These are phyloP conservation scores for Crotalus horridus DNA, from an alignment of 2,113 vertebrate species.

Conservation along the genomic window DNA sequence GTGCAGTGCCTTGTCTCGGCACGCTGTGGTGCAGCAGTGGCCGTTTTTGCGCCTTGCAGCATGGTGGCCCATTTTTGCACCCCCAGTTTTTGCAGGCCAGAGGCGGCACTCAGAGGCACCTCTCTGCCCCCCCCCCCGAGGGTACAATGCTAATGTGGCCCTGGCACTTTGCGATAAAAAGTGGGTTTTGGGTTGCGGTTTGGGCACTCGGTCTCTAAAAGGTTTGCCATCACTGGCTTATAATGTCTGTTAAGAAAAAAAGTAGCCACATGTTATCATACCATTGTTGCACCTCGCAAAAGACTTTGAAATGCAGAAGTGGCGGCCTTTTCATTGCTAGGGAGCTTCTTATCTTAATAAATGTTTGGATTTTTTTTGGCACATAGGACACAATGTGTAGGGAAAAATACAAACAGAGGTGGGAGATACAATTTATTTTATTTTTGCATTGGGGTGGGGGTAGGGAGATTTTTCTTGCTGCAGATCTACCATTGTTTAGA, in stretches of 20 bases:
- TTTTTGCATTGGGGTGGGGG: neutral
- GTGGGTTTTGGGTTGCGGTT: too few species aligned
- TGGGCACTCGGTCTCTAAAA: too few species aligned
- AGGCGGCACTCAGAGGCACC: too few species aligned
- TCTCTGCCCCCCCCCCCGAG: too few species aligned
- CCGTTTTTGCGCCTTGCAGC: too few species aligned
- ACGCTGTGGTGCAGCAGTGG: too few species aligned
- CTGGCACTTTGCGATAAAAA: too few species aligned
- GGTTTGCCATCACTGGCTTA: too few species aligned
- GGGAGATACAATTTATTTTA: neutral
- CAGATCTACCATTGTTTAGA: neutral
- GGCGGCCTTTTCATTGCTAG: neutral
- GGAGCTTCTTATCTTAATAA: neutral
- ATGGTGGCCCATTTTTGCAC: too few species aligned
- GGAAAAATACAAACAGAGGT: neutral
- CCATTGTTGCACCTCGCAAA: neutral
- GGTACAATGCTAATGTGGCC: too few species aligned
- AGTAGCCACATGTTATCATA: neutral
- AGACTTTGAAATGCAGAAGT: neutral
- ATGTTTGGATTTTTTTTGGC: neutral
- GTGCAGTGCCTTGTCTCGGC: too few species aligned
- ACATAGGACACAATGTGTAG: neutral
- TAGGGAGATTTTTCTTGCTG: neutral
- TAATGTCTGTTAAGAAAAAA: neutral
- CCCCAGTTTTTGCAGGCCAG: too few species aligned